These are phyloP conservation scores for Tetraneura akinire DNA, from an alignment of 1,140 invertebrate species.

Conservation along the genomic window DNA sequence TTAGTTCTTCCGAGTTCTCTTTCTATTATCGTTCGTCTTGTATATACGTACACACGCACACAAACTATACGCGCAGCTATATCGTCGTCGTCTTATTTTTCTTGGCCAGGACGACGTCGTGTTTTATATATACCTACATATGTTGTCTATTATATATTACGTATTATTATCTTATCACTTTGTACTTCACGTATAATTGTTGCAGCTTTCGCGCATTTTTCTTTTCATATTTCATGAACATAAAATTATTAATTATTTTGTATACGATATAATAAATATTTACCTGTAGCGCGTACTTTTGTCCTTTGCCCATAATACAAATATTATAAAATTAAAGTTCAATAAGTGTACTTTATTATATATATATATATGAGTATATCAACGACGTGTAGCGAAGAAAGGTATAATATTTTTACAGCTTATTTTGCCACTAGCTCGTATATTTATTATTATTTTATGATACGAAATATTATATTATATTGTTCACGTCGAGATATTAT, in stretches of 20 bases:
- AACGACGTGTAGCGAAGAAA: background rate
- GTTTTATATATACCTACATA: background rate
- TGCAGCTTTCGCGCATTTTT: background rate
- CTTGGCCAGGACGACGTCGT: background rate
- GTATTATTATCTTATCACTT: too few species aligned
- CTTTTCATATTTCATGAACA: background rate
- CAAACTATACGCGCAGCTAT: background rate
- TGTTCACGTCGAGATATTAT: conserved; percentile 10
- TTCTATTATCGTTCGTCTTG: conserved; percentile 25
- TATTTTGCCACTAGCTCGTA: background rate
- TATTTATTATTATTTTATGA: too few species aligned
- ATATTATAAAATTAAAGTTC: background rate
- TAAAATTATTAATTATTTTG: too few species aligned
- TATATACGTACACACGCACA: too few species aligned
- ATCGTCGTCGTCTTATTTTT: background rate
- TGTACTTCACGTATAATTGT: background rate
- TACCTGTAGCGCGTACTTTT: too few species aligned
- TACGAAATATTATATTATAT: background rate
- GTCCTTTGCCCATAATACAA: background rate
- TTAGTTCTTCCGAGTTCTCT: conserved; percentile 50
- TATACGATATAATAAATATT: too few species aligned
- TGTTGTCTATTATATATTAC: background rate
- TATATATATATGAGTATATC: background rate
- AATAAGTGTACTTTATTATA: background rate
- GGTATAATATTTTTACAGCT: conserved; percentile 5